Percentiles rank a stretch among this genome's conserved stretches.
phyloP scores from a whole-genome alignment of 2,113 vertebrate genomes.

The Dinomys branickii region DNA sequence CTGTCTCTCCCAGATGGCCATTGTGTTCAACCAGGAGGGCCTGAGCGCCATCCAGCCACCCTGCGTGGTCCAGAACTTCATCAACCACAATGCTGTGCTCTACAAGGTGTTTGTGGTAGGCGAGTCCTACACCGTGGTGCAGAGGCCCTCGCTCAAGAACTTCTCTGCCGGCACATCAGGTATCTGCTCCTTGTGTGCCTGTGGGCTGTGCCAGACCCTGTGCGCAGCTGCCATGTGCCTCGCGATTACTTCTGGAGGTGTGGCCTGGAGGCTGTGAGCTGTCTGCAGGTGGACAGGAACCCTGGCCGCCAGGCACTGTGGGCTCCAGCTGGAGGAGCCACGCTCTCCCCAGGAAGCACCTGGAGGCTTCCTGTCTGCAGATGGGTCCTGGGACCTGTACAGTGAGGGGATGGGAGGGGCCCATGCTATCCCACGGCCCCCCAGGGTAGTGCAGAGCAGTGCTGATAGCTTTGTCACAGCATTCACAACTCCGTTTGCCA shows the following conservation, averaged over 20 bases:
- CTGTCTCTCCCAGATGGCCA: constrained; percentile 93
- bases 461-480: accelerated
- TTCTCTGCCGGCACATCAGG: constrained; percentile 96
- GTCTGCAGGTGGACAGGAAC: not conserved
- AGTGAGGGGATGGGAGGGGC: not conserved
- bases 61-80: constrained; percentile 98
- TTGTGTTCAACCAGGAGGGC: constrained; percentile 97
- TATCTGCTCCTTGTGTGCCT: constrained; percentile 47
- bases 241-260: constrained; percentile 43
- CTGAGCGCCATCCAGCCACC: constrained; percentile 94
- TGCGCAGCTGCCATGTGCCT: not conserved
- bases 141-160: constrained; percentile 98
- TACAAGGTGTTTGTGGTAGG: constrained; percentile 99
- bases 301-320: accelerated
- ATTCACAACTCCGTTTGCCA: not conserved
- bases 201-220: accelerated
- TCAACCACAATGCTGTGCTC: constrained; percentile 98
- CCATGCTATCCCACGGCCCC: not conserved
- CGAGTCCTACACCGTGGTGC: constrained; percentile 96
- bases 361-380: not conserved
- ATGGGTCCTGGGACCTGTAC: not conserved
- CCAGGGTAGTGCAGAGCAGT: not conserved
- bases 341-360: not conserved
- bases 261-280: not conserved
- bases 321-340: not conserved